phyloP scores from a whole-genome alignment of 2,797 vertebrate species.

The Tokudaia muenninki region DNA sequence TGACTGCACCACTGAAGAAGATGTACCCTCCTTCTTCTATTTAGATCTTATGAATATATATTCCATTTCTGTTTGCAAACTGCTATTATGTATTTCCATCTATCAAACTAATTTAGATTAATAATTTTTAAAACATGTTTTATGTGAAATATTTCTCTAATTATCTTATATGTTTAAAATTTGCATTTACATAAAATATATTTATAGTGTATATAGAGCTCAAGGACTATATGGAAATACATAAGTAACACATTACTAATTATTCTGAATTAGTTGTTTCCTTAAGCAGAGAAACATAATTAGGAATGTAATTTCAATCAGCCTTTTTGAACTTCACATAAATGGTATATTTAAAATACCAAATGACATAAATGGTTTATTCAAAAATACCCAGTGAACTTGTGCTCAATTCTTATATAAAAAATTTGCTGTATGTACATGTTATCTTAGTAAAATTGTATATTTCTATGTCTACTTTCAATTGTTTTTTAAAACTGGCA shows the following conservation, averaged over 20 bases:
- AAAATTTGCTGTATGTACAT: constrained; percentile 59
- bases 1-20: not conserved
- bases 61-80: constrained; percentile 40
- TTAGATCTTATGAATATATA: not conserved
- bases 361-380: constrained; percentile 6
- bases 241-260: constrained; percentile 10
- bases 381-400: constrained; percentile 55
- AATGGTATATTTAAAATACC: not conserved
- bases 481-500: not conserved
- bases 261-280: constrained; percentile 57
- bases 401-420: constrained; percentile 41
- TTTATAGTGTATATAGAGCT: not conserved
- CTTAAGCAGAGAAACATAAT: constrained; percentile 37
- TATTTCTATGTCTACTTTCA: constrained; percentile 46
- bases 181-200: not conserved
- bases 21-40: not conserved
- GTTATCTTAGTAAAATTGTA: not conserved
- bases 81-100: not conserved
- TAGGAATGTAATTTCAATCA: constrained; percentile 1
- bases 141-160: not conserved
- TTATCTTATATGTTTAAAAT: not conserved
- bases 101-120: constrained; percentile 27
- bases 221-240: not conserved
- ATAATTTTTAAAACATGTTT: constrained; percentile 41
- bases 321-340: not conserved